Base-by-base conservation (phyloP, 2,113 vertebrate species). In the Anhinga rufa region DNA sequence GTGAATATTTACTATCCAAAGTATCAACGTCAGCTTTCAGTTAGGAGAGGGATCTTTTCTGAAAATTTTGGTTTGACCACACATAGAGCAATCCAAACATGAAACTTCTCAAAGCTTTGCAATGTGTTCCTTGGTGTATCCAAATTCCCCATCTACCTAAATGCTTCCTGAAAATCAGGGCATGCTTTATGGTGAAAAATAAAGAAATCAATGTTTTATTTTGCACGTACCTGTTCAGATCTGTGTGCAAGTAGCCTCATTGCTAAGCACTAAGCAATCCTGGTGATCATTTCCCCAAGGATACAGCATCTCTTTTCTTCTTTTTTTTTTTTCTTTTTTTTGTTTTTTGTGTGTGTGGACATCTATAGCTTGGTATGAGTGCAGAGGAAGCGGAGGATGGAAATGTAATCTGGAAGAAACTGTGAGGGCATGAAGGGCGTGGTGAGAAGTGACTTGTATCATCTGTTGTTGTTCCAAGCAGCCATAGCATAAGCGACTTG, bases 401-500 rank as follows among this genome's bases (percentile, higher is more conserved):
- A 88, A 93, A 86, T 76, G 15, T 42, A 51, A 64, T 55, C 74
- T 95, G 64, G 62, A 93, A 80, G 89, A 54, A 97, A n/a, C 54
- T 83, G 68, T 83, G 82, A 91, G 75, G 79, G 60, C 86, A 86
- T 40, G 68, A 93, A 85, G 32, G 61, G 17, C 85, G 48, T 55
- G 58, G 89, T 74, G 74, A 85, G 84, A 94, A 91, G 29, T 88
- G 86, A 77, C 75, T 95, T 25, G 29, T 87, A 69, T 95, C 86
- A 80, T 89, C 91, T 96, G 89, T 75, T 95, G 78, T 89, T 96
- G 64, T 93, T 95, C 71, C 76, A 89, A 86, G 78, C 82, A 91
- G 64, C 75, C 71, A 82, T 62, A 93, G 82, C 68, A 19, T 55
- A 92, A 93, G n/a, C 66, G 87, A 64, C 66, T 95, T 91, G 75